Conservation (phyloP, 2,888 invertebrate genomes). For the Caenorhabditis sp. region DNA sequence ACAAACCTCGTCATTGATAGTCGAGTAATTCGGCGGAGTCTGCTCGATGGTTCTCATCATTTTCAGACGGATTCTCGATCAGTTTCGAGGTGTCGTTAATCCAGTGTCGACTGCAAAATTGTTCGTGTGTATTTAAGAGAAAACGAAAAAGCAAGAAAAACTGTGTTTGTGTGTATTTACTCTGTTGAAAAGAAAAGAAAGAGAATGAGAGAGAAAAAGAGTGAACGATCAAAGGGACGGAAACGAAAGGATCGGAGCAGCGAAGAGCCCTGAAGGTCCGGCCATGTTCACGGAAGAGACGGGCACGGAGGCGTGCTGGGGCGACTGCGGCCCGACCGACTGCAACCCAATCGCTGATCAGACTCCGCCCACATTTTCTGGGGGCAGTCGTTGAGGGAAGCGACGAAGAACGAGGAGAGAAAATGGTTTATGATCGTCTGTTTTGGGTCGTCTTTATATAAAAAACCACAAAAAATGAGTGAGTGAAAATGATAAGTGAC, state of each 20-base stretch:
- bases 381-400: slow-evolving; percentile 49
- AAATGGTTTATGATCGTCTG: slow-evolving; percentile 55
- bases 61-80: not conserved
- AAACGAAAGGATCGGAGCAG: too few species aligned
- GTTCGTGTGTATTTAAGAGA: slow-evolving; percentile 4
- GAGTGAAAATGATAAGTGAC: slow-evolving; percentile 15
- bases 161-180: slow-evolving; percentile 52
- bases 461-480: slow-evolving; percentile 12
- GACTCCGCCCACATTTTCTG: slow-evolving; percentile 45
- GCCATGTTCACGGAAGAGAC: not conserved
- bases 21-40: slow-evolving; percentile 10
- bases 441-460: slow-evolving; percentile 21
- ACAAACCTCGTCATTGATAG: slow-evolving; percentile 44
- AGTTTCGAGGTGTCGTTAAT: not conserved
- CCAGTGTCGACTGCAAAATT: slow-evolving; percentile 18
- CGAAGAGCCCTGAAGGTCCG: too few species aligned
- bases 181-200: slow-evolving; percentile 37
- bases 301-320: slow-evolving; percentile 11
- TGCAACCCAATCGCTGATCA: slow-evolving; percentile 54
- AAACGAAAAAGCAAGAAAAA: slow-evolving; percentile 48
- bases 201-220: slow-evolving; percentile 31
- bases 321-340: slow-evolving; percentile 38
- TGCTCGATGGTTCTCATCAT: slow-evolving; percentile 45
- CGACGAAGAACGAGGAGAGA: slow-evolving; percentile 40
- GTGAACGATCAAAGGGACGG: slow-evolving; percentile 6